phyloP scores from a whole-genome alignment of 2,888 invertebrate genomes.

The Dynastes maya region DNA sequence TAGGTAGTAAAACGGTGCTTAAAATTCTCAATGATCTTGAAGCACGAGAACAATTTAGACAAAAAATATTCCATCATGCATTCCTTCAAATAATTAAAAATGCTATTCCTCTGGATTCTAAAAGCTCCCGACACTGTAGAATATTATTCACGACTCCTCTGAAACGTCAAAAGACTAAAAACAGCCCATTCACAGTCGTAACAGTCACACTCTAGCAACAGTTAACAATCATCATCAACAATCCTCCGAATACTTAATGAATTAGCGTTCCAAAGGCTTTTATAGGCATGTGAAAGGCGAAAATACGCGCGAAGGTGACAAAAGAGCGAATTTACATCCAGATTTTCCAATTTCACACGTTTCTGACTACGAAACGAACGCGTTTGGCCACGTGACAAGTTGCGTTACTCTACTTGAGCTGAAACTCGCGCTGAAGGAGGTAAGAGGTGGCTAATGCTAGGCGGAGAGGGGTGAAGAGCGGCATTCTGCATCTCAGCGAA shows the following conservation, averaged over 20 bases:
- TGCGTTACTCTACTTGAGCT: slow-evolving; percentile 24
- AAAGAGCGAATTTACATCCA: slow-evolving; percentile 66
- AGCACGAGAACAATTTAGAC: too few relatives aligned
- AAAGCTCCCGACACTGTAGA: too few relatives aligned
- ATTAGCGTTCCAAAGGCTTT: not conserved
- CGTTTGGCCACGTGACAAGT: slow-evolving; percentile 65
- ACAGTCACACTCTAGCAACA: too few relatives aligned
- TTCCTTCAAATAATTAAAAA: too few relatives aligned
- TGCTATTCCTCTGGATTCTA: too few relatives aligned
- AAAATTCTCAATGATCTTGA: too few relatives aligned
- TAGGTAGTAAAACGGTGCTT: too few relatives aligned
- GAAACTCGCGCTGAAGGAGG: slow-evolving; percentile 33
- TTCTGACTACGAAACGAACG: slow-evolving; percentile 67
- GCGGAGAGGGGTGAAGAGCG: slow-evolving; percentile 45
- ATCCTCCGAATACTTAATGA: not conserved
- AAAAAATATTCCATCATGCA: too few relatives aligned
- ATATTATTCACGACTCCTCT: too few relatives aligned
- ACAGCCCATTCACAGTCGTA: too few relatives aligned
- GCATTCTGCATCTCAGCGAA: not conserved
- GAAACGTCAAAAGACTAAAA: too few relatives aligned
- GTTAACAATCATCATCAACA: too few relatives aligned
- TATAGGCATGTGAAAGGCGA: not conserved
- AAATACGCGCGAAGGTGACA: slow-evolving; percentile 21
- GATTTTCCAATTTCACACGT: slow-evolving; percentile 71
- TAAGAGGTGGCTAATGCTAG: slow-evolving; percentile 9